Conservation (phyloP, 2,888 invertebrate genomes). For the Erannis defoliaria region DNA sequence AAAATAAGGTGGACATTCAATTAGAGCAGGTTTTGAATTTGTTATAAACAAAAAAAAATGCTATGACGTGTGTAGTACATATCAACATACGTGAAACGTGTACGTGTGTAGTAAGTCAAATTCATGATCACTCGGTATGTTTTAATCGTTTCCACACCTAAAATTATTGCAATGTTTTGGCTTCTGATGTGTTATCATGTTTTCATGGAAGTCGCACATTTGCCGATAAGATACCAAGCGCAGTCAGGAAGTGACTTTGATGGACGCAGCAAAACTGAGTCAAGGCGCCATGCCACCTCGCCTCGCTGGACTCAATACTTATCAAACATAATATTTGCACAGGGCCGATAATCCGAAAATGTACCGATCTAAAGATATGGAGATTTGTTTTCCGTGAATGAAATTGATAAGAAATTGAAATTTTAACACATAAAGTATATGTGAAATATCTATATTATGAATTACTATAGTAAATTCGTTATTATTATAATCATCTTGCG, state of each 20-base stretch:
- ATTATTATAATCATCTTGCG: no score
- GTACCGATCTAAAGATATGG: constrained; percentile 1
- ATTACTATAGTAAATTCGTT: no score
- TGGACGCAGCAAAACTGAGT: constrained; percentile 38
- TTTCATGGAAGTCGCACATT: constrained; percentile 8
- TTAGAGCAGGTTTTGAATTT: no score
- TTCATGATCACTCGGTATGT: no score
- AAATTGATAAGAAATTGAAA: neutral
- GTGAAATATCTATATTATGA: no score
- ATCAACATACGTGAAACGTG: no score
- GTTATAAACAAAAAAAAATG: no score
- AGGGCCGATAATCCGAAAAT: constrained; percentile 12
- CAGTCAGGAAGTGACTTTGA: constrained; percentile 41
- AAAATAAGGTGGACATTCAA: no score
- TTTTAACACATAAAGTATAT: neutral
- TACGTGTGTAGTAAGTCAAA: no score
- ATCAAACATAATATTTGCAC: constrained; percentile 15
- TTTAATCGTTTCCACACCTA: no score
- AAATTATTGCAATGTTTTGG: constrained; percentile 5
- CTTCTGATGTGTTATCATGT: constrained; percentile 7
- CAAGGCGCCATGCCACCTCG: constrained; percentile 37
- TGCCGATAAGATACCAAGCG: constrained; percentile 36
- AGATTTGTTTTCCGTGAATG: constrained; percentile 1
- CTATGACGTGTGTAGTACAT: no score
- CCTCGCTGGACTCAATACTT: constrained; percentile 22